Percentiles rank a stretch among this genome's conserved stretches.
phyloP scores from a whole-genome alignment of 1,140 invertebrate genomes.

The Drosophila lacertosa region DNA sequence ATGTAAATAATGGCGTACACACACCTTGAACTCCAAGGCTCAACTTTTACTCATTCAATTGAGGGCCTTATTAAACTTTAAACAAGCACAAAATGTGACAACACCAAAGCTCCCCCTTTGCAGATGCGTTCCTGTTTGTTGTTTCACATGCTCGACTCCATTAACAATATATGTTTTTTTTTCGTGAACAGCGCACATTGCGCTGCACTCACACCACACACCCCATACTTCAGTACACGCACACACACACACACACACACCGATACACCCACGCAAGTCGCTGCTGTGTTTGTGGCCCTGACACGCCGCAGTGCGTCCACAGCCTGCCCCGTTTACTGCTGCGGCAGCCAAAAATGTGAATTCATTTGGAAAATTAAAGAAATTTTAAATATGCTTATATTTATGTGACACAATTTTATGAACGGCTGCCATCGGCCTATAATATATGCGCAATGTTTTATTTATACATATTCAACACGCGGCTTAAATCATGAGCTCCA shows the following conservation, averaged over 20 bases:
- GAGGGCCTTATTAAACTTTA: constrained; percentile 57
- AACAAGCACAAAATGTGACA: constrained; percentile 39
- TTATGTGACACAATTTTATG: constrained; percentile 48
- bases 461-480: constrained; percentile 25
- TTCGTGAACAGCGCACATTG: constrained; percentile 51
- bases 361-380: constrained; percentile 79
- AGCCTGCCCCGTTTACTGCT: constrained; percentile 20
- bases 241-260: constrained; percentile 6
- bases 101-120: background rate
- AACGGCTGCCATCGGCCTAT: constrained; percentile 14
- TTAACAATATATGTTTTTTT: constrained; percentile 82
- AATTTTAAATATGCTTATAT: constrained; percentile 73
- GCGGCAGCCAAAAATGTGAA: constrained; percentile 57
- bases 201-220: constrained; percentile 17
- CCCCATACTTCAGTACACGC: too few relatives aligned
- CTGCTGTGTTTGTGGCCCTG: constrained; percentile 11
- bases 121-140: constrained; percentile 61
- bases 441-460: constrained; percentile 43
- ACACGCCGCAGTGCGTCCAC: constrained; percentile 2
- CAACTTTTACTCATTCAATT: constrained; percentile 62
- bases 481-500: constrained; percentile 29
- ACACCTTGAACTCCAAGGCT: constrained; percentile 38
- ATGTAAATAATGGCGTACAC: constrained; percentile 49
- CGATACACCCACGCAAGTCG: constrained; percentile 18
- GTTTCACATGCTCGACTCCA: constrained; percentile 80